These are phyloP conservation scores for Nannobrachium achirus DNA, from an alignment of 2,113 vertebrate species.

Conservation along the genomic window DNA sequence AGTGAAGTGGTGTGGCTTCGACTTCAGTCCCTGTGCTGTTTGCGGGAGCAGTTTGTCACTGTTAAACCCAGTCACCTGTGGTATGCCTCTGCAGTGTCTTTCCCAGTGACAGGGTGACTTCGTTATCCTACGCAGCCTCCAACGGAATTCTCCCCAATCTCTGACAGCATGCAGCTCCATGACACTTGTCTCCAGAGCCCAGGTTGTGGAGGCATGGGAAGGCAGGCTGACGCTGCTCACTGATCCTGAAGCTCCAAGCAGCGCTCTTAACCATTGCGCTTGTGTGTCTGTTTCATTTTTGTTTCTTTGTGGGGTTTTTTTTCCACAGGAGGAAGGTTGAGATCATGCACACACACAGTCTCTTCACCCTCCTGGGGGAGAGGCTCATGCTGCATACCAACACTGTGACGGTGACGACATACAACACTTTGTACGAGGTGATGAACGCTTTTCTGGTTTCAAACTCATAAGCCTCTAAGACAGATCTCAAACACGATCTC, in stretches of 20 bases:
- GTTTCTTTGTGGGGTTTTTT: conserved; percentile 37
- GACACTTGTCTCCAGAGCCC: conserved; percentile 54
- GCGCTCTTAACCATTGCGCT: conserved; percentile 41
- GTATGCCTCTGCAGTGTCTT: conserved; percentile 35
- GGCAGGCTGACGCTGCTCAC: conserved; percentile 34
- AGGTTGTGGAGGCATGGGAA: conserved; percentile 35
- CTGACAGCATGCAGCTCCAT: conserved; percentile 63
- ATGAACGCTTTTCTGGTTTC: conserved; percentile 28
- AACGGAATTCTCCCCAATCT: conserved; percentile 43
- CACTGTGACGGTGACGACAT: conserved; percentile 92
- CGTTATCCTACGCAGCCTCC: conserved; percentile 51
- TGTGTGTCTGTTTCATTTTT: background rate
- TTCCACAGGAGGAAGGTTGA: conserved; percentile 91
- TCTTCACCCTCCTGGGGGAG: conserved; percentile 95
- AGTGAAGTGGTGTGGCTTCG: conserved; percentile 20
- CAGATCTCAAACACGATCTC: too few species aligned
- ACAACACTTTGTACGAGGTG: conserved; percentile 98
- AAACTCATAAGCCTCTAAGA: background rate
- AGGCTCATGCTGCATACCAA: conserved; percentile 92
- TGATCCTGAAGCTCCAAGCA: conserved; percentile 61
- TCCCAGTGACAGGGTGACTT: conserved; percentile 57
- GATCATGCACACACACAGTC: conserved; percentile 98
- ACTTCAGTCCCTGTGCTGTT: conserved; percentile 27
- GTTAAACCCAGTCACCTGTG: conserved; percentile 41
- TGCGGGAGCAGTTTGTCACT: conserved; percentile 50